phyloP scores from a whole-genome alignment of 2,888 invertebrate genomes.

The Macrophya annulata region DNA sequence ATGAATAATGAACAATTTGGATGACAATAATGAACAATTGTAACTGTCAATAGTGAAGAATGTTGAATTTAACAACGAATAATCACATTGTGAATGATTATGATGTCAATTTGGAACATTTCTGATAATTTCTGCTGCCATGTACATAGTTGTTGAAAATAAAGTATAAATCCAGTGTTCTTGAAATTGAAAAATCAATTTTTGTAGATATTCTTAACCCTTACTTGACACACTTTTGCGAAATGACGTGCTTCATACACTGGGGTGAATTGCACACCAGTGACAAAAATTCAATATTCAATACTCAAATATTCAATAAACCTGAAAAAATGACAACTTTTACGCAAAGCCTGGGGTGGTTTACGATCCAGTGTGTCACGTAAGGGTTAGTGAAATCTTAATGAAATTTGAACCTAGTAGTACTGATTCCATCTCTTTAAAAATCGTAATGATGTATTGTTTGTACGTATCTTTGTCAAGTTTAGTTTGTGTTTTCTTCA shows the following conservation, averaged over 20 bases:
- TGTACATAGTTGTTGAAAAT: neutral
- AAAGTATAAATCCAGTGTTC: neutral
- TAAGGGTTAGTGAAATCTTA: neutral
- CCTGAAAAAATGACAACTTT: no score
- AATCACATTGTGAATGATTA: neutral
- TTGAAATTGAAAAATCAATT: neutral
- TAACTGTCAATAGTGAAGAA: no score
- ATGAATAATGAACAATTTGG: no score
- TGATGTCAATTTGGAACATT: neutral
- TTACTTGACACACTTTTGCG: no score
- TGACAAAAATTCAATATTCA: no score
- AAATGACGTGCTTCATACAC: no score
- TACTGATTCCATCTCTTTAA: neutral
- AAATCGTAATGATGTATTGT: neutral
- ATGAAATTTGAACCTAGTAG: neutral
- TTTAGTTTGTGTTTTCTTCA: conserved; percentile 3
- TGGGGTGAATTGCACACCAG: no score
- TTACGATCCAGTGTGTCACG: no score
- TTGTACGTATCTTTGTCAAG: conserved; percentile 13
- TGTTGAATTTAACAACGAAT: no score
- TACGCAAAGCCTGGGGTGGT: no score
- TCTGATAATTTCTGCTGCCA: neutral
- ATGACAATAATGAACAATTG: no score
- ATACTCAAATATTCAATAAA: no score
- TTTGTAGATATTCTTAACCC: neutral